Conservation (phyloP, 2,113 vertebrate genomes). For the Clinocottus analis region DNA sequence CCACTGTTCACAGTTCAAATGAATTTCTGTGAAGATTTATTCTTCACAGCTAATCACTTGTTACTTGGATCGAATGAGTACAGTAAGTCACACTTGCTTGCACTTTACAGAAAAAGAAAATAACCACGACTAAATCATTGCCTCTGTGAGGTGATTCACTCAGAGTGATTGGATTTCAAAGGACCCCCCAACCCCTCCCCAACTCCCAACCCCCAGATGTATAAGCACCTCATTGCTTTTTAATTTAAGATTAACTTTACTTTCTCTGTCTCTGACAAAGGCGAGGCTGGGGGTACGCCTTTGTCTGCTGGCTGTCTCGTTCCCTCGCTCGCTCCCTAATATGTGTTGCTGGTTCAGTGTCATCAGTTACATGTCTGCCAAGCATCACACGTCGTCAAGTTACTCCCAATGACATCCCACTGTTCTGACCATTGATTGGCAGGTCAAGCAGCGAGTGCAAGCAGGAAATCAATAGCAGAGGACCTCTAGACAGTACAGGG, state of each 20-base stretch:
- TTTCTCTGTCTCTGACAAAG: slow-evolving; percentile 52
- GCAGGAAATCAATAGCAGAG: slow-evolving; percentile 91
- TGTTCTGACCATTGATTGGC: slow-evolving; percentile 90
- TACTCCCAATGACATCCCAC: slow-evolving; percentile 89
- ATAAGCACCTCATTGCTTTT: slow-evolving; percentile 75
- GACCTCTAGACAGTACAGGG: slow-evolving; percentile 86
- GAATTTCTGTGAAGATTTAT: slow-evolving; percentile 77
- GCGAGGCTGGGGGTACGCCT: slow-evolving; percentile 27
- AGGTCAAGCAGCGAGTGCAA: slow-evolving; percentile 86
- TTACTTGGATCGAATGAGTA: slow-evolving; percentile 74
- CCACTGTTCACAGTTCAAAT: slow-evolving; percentile 73
- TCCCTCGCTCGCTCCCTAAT: slow-evolving; percentile 57
- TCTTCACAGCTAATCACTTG: slow-evolving; percentile 82
- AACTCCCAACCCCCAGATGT: slow-evolving; percentile 47
- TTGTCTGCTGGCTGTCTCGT: slow-evolving; percentile 42
- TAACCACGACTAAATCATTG: slow-evolving; percentile 66
- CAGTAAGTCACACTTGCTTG: slow-evolving; percentile 75
- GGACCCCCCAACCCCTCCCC: too few species aligned
- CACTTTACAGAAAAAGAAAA: slow-evolving; percentile 73
- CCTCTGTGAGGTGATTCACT: slow-evolving; percentile 68
- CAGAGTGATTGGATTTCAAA: slow-evolving; percentile 74
- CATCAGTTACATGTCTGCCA: slow-evolving; percentile 81
- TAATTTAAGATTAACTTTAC: slow-evolving; percentile 80
- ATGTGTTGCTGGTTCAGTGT: slow-evolving; percentile 79
- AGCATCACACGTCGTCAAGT: slow-evolving; percentile 82